phyloP scores from a whole-genome alignment of 2,888 invertebrate species.

The Ochropleura leucogaster region DNA sequence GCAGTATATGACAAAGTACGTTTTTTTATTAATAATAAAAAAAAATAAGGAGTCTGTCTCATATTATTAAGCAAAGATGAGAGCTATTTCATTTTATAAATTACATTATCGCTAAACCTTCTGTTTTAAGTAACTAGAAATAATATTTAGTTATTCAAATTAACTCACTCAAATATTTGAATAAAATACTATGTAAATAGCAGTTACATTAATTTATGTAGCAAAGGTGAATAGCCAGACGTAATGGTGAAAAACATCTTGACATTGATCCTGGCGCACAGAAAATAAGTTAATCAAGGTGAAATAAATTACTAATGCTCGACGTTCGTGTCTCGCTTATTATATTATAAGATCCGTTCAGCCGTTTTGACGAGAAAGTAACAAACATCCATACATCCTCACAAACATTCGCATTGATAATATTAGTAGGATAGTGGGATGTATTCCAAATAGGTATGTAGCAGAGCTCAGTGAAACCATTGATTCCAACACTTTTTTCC shows the following conservation, averaged over 20 bases:
- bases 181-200: neutral
- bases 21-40: no score
- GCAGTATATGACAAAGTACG: neutral
- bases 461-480: neutral
- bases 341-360: no score
- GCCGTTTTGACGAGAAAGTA: no score
- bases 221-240: constrained; percentile 6
- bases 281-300: constrained; percentile 18
- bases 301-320: neutral
- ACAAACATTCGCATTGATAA: no score
- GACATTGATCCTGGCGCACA: neutral
- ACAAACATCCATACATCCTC: no score
- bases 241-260: constrained; percentile 6
- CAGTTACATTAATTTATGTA: neutral
- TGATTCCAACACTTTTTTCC: neutral
- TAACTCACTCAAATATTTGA: neutral
- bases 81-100: neutral
- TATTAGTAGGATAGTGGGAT: no score
- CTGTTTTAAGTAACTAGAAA: neutral
- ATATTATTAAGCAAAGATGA: neutral
- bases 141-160: neutral
- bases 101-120: neutral
- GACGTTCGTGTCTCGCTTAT: neutral
- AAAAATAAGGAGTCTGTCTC: neutral
- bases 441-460: neutral